phyloP scores from a whole-genome alignment of 2,888 invertebrate genomes.

The Pandemis corylana region DNA sequence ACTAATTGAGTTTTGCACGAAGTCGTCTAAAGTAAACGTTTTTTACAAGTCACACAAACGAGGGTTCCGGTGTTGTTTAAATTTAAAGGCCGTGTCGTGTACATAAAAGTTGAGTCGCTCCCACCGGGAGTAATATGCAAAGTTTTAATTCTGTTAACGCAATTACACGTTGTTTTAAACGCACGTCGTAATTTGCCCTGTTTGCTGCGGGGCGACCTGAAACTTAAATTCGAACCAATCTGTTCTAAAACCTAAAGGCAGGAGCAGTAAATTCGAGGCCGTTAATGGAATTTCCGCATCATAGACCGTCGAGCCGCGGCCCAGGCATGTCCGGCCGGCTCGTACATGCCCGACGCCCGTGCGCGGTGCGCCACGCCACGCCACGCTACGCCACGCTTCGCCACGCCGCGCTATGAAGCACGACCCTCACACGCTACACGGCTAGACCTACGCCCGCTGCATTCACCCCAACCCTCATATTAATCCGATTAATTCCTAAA shows the following conservation, averaged over 20 bases:
- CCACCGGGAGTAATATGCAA: slow-evolving; percentile 10
- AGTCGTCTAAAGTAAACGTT: not conserved
- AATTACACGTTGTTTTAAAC: slow-evolving; percentile 15
- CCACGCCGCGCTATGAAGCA: slow-evolving; percentile 40
- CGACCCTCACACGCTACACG: slow-evolving; percentile 27
- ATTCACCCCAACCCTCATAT: slow-evolving; percentile 57
- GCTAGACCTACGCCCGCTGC: slow-evolving; percentile 40
- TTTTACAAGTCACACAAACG: not conserved
- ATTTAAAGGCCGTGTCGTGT: slow-evolving; percentile 10
- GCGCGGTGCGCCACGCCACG: slow-evolving; percentile 52
- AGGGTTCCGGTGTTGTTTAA: not conserved
- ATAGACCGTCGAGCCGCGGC: slow-evolving; percentile 52
- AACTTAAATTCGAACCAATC: slow-evolving; percentile 57
- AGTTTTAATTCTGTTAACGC: slow-evolving; percentile 7
- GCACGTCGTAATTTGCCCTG: slow-evolving; percentile 6
- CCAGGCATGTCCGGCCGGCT: slow-evolving; percentile 27
- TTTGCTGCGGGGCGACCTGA: slow-evolving; percentile 43
- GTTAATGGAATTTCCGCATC: slow-evolving; percentile 79
- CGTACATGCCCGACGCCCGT: slow-evolving; percentile 24
- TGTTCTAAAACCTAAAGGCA: slow-evolving; percentile 56
- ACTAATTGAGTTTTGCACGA: not conserved
- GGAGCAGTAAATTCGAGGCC: slow-evolving; percentile 66
- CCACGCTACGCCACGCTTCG: slow-evolving; percentile 44
- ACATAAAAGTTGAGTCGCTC: slow-evolving; percentile 17
- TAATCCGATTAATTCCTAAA: slow-evolving; percentile 77